A percentile compares a stretch with the other conserved stretches of the same genome.
Conservation (phyloP, 1,140 invertebrate species). For the Bombus turneri region DNA sequence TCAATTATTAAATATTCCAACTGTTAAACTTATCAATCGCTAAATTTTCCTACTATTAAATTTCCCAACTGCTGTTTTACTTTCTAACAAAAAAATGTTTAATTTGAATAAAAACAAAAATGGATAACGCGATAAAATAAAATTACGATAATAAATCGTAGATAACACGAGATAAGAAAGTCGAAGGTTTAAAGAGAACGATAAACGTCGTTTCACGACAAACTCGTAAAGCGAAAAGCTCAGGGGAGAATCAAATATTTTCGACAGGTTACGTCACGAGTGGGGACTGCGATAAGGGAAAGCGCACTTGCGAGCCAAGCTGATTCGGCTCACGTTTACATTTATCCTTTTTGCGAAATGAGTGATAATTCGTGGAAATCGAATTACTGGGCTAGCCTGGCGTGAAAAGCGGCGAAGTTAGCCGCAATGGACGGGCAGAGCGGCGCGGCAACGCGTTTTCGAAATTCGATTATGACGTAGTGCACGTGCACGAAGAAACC, state of each 20-base stretch:
- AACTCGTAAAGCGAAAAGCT: background rate
- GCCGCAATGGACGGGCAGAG: slow-evolving; percentile 66
- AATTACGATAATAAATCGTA: background rate
- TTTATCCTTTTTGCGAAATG: slow-evolving; percentile 79
- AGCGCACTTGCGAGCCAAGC: background rate
- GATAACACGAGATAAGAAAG: too few species aligned
- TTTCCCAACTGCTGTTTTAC: too few species aligned
- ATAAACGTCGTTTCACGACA: background rate
- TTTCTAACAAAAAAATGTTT: too few species aligned
- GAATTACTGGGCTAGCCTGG: slow-evolving; percentile 74
- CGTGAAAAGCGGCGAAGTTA: slow-evolving; percentile 78
- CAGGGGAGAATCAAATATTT: slow-evolving; percentile 47
- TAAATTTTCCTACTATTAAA: too few species aligned
- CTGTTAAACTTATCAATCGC: too few species aligned
- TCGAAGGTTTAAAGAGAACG: background rate
- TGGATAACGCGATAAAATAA: background rate
- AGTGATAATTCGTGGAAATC: slow-evolving; percentile 78
- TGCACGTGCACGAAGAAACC: slow-evolving; percentile 68
- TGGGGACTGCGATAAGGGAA: slow-evolving; percentile 5
- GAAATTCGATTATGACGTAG: slow-evolving; percentile 75
- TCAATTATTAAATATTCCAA: too few species aligned
- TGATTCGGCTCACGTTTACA: slow-evolving; percentile 75
- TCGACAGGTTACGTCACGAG: slow-evolving; percentile 16
- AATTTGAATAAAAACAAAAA: too few species aligned
- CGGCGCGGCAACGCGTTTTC: slow-evolving; percentile 67